These are phyloP conservation scores for Lepidocolaptes lacrymiger DNA, from an alignment of 2,797 vertebrate genomes.

Conservation along the genomic window DNA sequence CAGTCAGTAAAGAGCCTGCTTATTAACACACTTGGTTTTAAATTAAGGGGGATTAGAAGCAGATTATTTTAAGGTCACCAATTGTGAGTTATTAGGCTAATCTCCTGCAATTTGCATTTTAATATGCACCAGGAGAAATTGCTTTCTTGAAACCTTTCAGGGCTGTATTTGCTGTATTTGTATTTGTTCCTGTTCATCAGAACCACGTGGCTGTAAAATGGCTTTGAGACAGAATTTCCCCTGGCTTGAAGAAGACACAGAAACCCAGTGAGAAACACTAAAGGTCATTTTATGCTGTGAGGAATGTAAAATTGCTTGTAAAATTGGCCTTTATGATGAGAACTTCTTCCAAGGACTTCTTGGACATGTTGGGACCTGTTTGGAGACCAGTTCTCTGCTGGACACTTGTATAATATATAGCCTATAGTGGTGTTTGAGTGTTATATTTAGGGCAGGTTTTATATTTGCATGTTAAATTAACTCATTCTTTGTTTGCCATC, in stretches of 20 bases:
- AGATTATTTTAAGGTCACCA: neutral
- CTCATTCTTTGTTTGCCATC: neutral
- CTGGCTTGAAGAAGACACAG: neutral
- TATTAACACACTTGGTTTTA: neutral
- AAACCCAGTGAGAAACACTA: neutral
- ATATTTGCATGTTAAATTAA: neutral
- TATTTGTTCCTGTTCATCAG: neutral
- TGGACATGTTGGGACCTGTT: neutral
- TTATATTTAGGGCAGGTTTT: neutral
- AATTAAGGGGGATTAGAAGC: neutral
- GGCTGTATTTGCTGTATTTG: neutral
- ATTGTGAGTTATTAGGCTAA: neutral
- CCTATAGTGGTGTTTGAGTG: neutral
- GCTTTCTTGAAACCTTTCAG: neutral
- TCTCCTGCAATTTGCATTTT: constrained; percentile 5
- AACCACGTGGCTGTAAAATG: neutral
- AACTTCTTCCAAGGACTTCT: neutral
- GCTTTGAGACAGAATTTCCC: neutral
- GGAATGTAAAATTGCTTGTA: neutral
- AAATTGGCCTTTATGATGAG: neutral
- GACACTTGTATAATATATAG: neutral
- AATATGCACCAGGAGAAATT: neutral
- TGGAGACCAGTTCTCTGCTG: neutral
- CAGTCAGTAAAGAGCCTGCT: neutral
- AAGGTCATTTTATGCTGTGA: neutral